A percentile compares a stretch with the other conserved stretches of the same genome.
These are phyloP conservation scores for Antitype chi DNA, from an alignment of 2,888 invertebrate genomes.

Conservation along the genomic window DNA sequence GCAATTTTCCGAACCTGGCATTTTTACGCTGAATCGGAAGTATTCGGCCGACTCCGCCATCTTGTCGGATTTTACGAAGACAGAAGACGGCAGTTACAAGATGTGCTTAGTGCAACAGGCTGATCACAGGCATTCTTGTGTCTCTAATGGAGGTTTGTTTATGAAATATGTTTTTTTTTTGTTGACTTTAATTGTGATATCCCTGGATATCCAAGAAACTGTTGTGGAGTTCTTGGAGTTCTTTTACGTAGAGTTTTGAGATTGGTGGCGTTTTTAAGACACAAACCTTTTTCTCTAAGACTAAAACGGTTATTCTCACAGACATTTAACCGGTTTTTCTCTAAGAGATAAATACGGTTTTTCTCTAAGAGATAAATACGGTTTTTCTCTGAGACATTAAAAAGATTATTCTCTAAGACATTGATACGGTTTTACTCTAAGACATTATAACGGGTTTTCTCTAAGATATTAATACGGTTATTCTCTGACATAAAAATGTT, in stretches of 20 bases:
- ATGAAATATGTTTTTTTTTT: not conserved
- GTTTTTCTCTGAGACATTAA: not conserved
- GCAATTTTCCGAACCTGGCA: conserved; percentile 81
- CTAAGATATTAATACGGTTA: not conserved
- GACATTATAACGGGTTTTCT: not conserved
- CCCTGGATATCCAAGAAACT: too few relatives aligned
- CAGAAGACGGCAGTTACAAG: conserved; percentile 68
- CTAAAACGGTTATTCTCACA: not conserved
- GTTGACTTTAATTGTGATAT: too few relatives aligned
- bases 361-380: not conserved
- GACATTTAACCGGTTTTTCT: not conserved
- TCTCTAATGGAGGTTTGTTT: conserved; percentile 76
- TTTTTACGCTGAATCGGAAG: conserved; percentile 74
- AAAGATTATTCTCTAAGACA: not conserved
- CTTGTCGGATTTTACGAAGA: conserved; percentile 76
- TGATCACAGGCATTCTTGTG: conserved; percentile 65
- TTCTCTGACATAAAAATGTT: too few relatives aligned
- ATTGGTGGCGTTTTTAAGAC: too few relatives aligned
- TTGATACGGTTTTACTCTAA: not conserved
- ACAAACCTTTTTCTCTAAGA: not conserved
- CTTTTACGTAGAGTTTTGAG: too few relatives aligned
- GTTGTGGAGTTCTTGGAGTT: too few relatives aligned
- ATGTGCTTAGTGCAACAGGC: conserved; percentile 68
- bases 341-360: not conserved
- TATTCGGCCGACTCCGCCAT: conserved; percentile 84